phyloP scores from a whole-genome alignment of 1,140 invertebrate species.

The Drosophila punjabiensis region DNA sequence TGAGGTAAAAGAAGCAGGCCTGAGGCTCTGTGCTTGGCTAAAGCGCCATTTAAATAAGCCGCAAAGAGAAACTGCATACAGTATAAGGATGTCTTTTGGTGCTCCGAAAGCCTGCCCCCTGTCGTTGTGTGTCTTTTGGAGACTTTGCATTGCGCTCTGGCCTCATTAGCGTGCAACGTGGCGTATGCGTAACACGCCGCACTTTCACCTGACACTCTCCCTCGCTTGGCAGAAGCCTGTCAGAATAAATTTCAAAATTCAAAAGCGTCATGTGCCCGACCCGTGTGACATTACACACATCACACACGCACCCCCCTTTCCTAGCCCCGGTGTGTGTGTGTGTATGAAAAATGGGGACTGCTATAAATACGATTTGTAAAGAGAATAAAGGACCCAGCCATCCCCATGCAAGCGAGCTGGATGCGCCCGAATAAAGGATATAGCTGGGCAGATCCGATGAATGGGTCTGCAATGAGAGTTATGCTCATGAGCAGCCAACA shows the following conservation, averaged over 20 bases:
- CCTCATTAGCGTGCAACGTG: slow-evolving; percentile 73
- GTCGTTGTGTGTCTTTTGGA: slow-evolving; percentile 9
- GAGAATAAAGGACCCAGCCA: slow-evolving; percentile 26
- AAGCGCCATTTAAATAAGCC: slow-evolving; percentile 70
- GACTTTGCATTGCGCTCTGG: slow-evolving; percentile 39
- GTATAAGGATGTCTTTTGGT: slow-evolving; percentile 9
- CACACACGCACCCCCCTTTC: slow-evolving; percentile 48
- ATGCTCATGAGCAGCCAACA: slow-evolving; percentile 20
- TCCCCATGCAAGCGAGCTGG: slow-evolving; percentile 1
- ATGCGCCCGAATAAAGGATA: slow-evolving; percentile 12
- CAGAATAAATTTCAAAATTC: slow-evolving; percentile 75
- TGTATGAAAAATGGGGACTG: slow-evolving; percentile 65
- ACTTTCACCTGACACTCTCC: slow-evolving; percentile 62
- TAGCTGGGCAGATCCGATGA: slow-evolving; percentile 12
- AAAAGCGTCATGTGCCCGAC: slow-evolving; percentile 64
- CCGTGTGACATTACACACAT: slow-evolving; percentile 68
- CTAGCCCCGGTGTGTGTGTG: neutral
- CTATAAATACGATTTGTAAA: slow-evolving; percentile 80
- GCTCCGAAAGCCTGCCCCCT: neutral
- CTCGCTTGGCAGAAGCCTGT: slow-evolving; percentile 52
- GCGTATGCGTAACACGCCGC: slow-evolving; percentile 74
- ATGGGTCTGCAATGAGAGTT: slow-evolving; percentile 20
- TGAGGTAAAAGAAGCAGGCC: slow-evolving; percentile 17
- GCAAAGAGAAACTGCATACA: slow-evolving; percentile 33
- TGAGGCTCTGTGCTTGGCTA: slow-evolving; percentile 36